Evolutionary conservation across 1,140 invertebrate species (phyloP).

Genomic region (Aphis gossypii): DNA sequence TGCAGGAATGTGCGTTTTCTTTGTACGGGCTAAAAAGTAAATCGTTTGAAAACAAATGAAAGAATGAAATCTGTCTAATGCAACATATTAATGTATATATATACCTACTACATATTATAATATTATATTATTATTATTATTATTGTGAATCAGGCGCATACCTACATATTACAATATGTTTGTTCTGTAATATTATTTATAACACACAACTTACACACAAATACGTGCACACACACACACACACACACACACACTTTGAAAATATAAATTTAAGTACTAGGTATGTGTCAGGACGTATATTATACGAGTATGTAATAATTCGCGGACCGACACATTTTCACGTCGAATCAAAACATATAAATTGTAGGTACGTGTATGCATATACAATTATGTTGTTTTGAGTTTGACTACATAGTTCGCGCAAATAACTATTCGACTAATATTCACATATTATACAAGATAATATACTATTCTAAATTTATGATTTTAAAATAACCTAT

Average conservation of each 20-base stretch:
- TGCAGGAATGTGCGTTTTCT: constrained; percentile 29
- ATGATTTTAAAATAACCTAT: not conserved
- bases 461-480: not conserved
- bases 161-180: not conserved
- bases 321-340: not conserved
- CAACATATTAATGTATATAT: not conserved
- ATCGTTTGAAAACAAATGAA: constrained; percentile 23
- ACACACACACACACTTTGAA: too few species aligned
- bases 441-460: not conserved
- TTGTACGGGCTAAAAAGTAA: constrained; percentile 18
- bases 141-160: not conserved
- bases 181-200: not conserved
- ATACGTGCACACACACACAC: too few species aligned
- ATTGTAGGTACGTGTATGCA: not conserved
- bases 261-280: not conserved
- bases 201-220: not conserved
- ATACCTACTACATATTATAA: too few species aligned
- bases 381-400: not conserved
- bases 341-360: not conserved
- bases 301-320: not conserved
- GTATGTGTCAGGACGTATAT: not conserved
- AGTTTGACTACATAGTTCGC: not conserved
- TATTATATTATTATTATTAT: not conserved
- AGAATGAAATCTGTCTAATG: not conserved
- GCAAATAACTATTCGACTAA: not conserved